Evolutionary conservation across 2,113 vertebrate species (phyloP).

Genomic region (human (Homo sapiens)): DNA sequence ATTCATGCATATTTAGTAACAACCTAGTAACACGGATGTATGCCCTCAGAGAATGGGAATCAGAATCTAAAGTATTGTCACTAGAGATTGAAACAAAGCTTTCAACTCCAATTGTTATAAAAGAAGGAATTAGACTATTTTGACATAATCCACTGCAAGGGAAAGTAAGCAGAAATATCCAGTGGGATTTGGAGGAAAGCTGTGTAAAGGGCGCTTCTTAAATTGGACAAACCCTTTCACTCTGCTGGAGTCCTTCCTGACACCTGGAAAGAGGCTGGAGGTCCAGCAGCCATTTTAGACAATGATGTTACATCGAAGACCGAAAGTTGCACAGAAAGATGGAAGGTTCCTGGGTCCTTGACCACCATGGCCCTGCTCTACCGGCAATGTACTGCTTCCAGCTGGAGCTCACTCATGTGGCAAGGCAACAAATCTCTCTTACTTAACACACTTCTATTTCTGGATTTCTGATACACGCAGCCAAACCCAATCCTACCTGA

Average conservation of each 20-base stretch:
- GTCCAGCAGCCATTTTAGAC: neutral
- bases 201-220: neutral
- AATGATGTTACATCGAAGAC: neutral
- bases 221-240: neutral
- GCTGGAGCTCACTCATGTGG: neutral
- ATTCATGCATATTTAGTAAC: slow-evolving; percentile 29
- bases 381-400: neutral
- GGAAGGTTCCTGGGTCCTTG: neutral
- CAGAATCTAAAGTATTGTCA: slow-evolving; percentile 8
- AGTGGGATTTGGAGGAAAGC: neutral
- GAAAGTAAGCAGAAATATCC: neutral
- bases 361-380: neutral
- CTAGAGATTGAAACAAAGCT: neutral
- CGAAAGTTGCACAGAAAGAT: neutral
- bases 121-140: slow-evolving; percentile 24
- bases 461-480: neutral
- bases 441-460: neutral
- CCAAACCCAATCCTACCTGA: neutral
- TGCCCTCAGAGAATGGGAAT: slow-evolving; percentile 20
- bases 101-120: neutral
- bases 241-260: neutral
- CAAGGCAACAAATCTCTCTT: neutral
- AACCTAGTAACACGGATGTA: slow-evolving; percentile 14
- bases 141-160: neutral
- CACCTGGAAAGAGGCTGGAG: neutral